Base-by-base conservation (phyloP, 2,113 vertebrate species). In the Lontra canadensis region DNA sequence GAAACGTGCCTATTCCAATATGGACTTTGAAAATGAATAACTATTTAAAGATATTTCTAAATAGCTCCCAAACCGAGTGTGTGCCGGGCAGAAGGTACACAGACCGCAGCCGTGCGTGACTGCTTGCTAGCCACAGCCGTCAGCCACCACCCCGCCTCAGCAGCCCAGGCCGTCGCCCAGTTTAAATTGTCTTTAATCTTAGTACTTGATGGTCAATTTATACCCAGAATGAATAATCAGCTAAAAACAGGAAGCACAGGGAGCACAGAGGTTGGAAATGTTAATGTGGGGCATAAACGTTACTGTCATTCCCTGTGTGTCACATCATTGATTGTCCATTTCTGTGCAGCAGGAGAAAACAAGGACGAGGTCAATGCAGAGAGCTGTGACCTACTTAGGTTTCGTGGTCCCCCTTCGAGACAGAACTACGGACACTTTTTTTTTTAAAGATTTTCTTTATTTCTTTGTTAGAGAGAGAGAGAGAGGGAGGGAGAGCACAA, bases 141-240 rank as follows among this genome's bases (percentile, higher is more conserved):
- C 78, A 76, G 57, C 23, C 76, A 0, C 74, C 65, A 6, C 61
- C 47, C 31, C 9, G 81, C 52, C 9, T 0, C 26, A 5, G 26
- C 55, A 7, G 52, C 42, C 57, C 11, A 4, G 49, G 29, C 67
- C 7, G 21, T 25, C 9, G 17, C 21, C 11, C 81, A 11, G 69
- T 89, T 97, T 89, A 97, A 97, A 97, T 80, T 59, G 47, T 87
- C 79, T 71, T 97, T 94, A 96, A 96, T 97, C 95, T 55, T 65
- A 49, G 61, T 80, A 42, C 21, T 84, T 94, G 13, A 73, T 36
- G 69, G 90, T 69, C 81, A 7, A 71, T 84, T 92, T 80, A 55
- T n/a, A 14, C 67, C 42, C 92, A 57, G n/a, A 3, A 31, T 2
- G 83, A 61, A 69, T 61, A 17, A 67, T 4, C 44, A 13, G 63